Evolutionary conservation across 2,888 invertebrate genomes (phyloP), one percentile per base, ranked within the genome.

Genomic region (Entomobrya proxima): DNA sequence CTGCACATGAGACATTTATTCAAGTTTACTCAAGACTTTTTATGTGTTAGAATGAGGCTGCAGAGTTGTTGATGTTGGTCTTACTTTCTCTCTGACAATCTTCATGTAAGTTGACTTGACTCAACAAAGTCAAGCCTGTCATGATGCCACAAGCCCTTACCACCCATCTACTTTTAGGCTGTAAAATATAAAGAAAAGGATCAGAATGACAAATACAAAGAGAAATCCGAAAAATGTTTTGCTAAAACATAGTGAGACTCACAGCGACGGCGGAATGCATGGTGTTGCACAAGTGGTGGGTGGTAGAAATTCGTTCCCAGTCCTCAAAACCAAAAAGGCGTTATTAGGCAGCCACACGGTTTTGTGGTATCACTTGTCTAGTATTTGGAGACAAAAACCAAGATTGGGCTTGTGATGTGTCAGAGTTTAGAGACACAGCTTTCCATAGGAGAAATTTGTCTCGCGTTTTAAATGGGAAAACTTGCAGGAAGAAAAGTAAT

Each of bases 331-430:
- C 67, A 13, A 67, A 32, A 67, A 67, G 67, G 37, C 67, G 37
- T 35, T 55, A 55, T 55, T 55, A 55, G 21, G 55, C 24, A 55
- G 18, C 55, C 55, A 55, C 55, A 55, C 55, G 37, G 67, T 67
- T 35, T 32, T 67, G 67, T 67, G 67, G 35, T 67, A 67, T 67
- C 67, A 67, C 67, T 67, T 67, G 67, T 32, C 37, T 67, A 37
- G 37, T 37, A 67, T 67, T 67, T 37, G 30, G 67, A 32, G 67
- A 67, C 67, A 67, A 37, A 35, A 15, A 67, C 11, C 37, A 5
- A 32, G 18, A 30, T 30, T 18, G 37, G 37, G 37, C 32, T 35
- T 7, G 7, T n/a, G 18, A 35, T n/a, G n/a, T n/a, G n/a, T n/a
- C n/a, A n/a, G n/a, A n/a, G n/a, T n/a, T n/a, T n/a, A n/a, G n/a